Conservation (phyloP, 2,797 vertebrate genomes). For the Smutsia temminckii region DNA sequence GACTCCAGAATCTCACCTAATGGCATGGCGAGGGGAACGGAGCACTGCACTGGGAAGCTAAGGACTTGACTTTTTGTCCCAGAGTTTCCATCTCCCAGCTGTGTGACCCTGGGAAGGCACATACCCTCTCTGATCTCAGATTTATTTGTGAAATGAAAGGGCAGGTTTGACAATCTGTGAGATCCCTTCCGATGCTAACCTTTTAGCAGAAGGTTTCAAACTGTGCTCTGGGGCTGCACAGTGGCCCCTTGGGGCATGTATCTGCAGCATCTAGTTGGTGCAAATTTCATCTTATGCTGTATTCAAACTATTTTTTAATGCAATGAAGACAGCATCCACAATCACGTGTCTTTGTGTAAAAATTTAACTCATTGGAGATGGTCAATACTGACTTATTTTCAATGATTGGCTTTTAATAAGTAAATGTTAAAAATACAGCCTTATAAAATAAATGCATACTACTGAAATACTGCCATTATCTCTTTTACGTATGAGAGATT, state of each 20-base stretch:
- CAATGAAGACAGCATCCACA: neutral
- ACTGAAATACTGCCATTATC: neutral
- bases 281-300: neutral
- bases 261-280: neutral
- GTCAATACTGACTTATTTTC: neutral
- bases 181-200: neutral
- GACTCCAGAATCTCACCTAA: neutral
- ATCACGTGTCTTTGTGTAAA: neutral
- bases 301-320: neutral
- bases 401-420: neutral
- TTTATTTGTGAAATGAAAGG: neutral
- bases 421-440: neutral
- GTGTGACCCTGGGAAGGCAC: neutral
- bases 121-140: neutral
- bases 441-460: neutral
- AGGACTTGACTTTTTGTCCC: neutral
- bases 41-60: neutral
- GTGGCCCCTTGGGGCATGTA: neutral
- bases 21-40: neutral
- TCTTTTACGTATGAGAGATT: neutral
- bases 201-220: neutral
- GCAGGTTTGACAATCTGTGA: neutral
- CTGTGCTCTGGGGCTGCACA: accelerated
- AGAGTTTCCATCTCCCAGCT: neutral
- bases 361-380: neutral